These are phyloP conservation scores for Hirtodrosophila cameraria DNA, from an alignment of 2,888 invertebrate genomes.

Conservation along the genomic window DNA sequence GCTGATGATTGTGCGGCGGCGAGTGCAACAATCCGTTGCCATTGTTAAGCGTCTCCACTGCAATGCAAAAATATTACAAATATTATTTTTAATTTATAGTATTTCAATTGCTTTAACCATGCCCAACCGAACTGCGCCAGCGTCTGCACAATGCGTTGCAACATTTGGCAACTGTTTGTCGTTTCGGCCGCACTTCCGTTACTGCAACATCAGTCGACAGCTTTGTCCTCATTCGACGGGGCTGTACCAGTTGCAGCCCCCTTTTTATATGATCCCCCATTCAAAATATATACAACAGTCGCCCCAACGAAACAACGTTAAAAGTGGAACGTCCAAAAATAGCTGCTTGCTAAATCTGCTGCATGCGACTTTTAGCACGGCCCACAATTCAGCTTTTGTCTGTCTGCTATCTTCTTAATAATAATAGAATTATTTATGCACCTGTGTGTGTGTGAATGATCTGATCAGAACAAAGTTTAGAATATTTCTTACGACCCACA, in stretches of 20 bases:
- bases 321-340: conserved; percentile 68
- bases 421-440: conserved; percentile 17
- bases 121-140: conserved; percentile 55
- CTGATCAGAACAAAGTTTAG: conserved; percentile 1
- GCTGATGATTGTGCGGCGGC: conserved; percentile 88
- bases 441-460: neutral
- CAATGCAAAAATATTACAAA: conserved; percentile 25
- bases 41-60: conserved; percentile 87
- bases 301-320: neutral
- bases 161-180: conserved; percentile 41
- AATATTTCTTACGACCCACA: conserved; percentile 31
- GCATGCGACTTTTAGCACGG: conserved; percentile 53
- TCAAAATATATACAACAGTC: conserved; percentile 7
- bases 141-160: conserved; percentile 53
- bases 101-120: conserved; percentile 17
- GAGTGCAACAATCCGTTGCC: conserved; percentile 90
- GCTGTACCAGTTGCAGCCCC: conserved; percentile 26
- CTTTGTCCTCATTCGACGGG: conserved; percentile 7
- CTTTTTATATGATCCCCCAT: conserved; percentile 20
- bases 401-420: conserved; percentile 7
- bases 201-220: conserved; percentile 13
- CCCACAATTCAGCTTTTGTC: conserved; percentile 10
- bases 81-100: neutral
- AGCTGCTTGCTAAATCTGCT: conserved; percentile 52
- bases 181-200: conserved; percentile 40